A percentile compares a stretch with the other conserved stretches of the same genome.
phyloP scores from a whole-genome alignment of 2,113 vertebrate genomes.

The Dolichallabes microphthalmus region DNA sequence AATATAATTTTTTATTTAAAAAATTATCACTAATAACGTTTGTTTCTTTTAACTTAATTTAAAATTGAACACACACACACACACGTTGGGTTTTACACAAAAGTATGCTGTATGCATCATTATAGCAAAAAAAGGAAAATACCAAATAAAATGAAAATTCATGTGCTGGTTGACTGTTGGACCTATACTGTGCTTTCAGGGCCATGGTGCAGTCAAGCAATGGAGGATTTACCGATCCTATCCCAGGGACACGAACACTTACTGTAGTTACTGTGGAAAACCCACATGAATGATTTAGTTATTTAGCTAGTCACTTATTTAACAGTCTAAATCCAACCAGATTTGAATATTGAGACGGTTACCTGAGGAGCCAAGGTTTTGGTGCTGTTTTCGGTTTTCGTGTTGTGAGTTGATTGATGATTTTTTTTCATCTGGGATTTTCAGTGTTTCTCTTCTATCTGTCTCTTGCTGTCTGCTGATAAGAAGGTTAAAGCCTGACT shows the following conservation, averaged over 20 bases:
- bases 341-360: neutral
- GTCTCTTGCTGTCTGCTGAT: slow-evolving; percentile 4
- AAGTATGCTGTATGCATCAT: too few relatives aligned
- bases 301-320: neutral
- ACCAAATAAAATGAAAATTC: too few relatives aligned
- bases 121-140: too few relatives aligned
- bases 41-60: too few relatives aligned
- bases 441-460: neutral
- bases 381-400: neutral
- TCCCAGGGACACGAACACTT: neutral
- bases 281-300: neutral
- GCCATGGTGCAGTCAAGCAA: neutral
- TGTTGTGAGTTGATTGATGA: neutral
- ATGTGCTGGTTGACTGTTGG: neutral
- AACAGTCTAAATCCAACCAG: too few relatives aligned
- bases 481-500: slow-evolving; percentile 22
- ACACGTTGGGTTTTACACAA: too few relatives aligned
- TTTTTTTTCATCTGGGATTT: neutral
- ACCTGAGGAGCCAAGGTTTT: neutral
- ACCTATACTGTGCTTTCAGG: neutral
- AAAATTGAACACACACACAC: too few relatives aligned
- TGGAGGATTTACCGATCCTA: neutral
- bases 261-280: neutral
- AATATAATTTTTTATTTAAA: too few relatives aligned
- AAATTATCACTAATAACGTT: too few relatives aligned